Evolutionary conservation across 1,140 invertebrate genomes (phyloP).

Genomic region (Pogonomyrmex barbatus): DNA sequence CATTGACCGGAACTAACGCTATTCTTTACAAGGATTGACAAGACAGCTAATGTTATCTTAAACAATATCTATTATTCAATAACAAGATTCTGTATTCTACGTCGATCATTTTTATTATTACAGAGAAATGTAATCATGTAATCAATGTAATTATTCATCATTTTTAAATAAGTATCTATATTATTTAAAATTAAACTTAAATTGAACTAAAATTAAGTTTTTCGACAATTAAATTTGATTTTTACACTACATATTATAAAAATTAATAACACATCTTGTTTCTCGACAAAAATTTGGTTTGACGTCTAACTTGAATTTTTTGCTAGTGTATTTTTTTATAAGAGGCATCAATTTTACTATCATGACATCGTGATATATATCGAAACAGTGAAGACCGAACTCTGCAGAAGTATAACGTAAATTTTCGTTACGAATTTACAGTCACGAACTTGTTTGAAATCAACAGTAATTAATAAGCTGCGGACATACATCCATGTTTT

Average conservation of each 20-base stretch:
- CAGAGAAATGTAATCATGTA: not conserved
- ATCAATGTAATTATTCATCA: not conserved
- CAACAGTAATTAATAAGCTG: slow-evolving; percentile 37
- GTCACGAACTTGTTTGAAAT: slow-evolving; percentile 54
- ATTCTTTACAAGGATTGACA: not conserved
- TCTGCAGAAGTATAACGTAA: slow-evolving; percentile 34
- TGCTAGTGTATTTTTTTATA: slow-evolving; percentile 15
- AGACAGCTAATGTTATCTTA: not conserved
- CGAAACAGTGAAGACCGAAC: slow-evolving; percentile 21
- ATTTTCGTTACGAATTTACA: slow-evolving; percentile 40
- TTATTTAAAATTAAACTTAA: not conserved
- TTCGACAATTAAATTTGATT: not conserved
- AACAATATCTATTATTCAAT: not conserved
- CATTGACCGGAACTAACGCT: not conserved
- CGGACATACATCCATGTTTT: slow-evolving; percentile 2
- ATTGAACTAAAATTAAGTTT: slow-evolving; percentile 20
- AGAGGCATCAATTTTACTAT: slow-evolving; percentile 45
- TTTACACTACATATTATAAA: not conserved
- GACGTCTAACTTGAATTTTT: not conserved
- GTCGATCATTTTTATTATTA: not conserved
- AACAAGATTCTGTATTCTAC: not conserved
- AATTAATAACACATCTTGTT: not conserved
- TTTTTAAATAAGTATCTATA: not conserved
- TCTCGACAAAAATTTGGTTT: slow-evolving; percentile 20
- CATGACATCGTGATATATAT: slow-evolving; percentile 22